These are phyloP conservation scores for Argopecten irradians DNA, from an alignment of 1,140 invertebrate genomes.

Conservation along the genomic window DNA sequence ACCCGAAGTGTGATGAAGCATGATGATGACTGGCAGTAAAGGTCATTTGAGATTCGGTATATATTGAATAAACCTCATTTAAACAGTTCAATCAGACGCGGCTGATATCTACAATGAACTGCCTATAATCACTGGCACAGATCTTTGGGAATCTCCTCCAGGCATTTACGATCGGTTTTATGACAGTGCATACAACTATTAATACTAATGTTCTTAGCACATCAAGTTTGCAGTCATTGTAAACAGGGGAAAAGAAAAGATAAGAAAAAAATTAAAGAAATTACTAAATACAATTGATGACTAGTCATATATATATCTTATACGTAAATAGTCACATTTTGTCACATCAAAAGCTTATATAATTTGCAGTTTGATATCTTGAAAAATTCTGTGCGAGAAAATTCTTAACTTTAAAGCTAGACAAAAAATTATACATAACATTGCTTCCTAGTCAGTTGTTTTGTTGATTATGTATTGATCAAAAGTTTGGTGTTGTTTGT, in stretches of 20 bases:
- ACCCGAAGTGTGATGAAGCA: not conserved
- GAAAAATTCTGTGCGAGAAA: no score
- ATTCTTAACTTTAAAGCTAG: no score
- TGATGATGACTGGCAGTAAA: not conserved
- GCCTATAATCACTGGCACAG: not conserved
- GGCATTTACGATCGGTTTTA: not conserved
- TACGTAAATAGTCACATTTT: no score
- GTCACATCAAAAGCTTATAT: no score
- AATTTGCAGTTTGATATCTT: no score
- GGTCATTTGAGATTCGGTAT: not conserved
- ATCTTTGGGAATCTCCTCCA: not conserved
- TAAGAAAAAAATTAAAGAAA: no score
- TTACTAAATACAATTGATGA: no score
- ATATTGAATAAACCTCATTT: slow-evolving; percentile 19
- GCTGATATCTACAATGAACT: not conserved
- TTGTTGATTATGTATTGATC: no score
- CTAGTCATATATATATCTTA: no score
- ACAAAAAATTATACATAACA: no score
- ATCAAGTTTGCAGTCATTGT: not conserved
- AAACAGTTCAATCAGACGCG: not conserved
- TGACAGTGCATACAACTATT: not conserved
- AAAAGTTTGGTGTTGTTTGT: no score
- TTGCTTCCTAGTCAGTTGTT: no score
- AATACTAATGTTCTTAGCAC: not conserved
- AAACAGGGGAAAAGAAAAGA: not conserved